Conservation (phyloP, 2,797 vertebrate species). For the Podargus strigoides region DNA sequence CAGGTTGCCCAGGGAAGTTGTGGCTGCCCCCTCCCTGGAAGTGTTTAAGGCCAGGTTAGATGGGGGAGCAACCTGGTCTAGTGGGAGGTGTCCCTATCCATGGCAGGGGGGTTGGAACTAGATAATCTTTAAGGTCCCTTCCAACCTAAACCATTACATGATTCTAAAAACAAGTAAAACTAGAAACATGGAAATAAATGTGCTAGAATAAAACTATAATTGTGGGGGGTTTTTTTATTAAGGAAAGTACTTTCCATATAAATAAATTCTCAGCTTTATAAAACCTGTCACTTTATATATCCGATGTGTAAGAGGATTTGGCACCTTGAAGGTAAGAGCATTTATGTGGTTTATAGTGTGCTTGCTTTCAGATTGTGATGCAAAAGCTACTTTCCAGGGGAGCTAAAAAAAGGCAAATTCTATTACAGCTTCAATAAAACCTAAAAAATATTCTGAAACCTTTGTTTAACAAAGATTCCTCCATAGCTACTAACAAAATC, state of each 20-base stretch:
- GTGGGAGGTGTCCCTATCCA: too few species aligned
- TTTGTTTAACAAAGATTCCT: background rate
- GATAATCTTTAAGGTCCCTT: too few species aligned
- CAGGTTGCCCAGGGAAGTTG: too few species aligned
- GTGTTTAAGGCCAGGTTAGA: too few species aligned
- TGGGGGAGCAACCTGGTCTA: too few species aligned
- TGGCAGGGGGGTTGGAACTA: too few species aligned
- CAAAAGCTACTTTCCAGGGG: background rate
- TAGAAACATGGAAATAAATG: background rate
- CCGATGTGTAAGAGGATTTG: background rate
- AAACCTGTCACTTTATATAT: background rate
- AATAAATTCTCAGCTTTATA: background rate
- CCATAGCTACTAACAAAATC: background rate
- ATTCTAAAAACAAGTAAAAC: background rate
- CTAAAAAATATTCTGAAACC: background rate
- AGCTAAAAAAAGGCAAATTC: background rate
- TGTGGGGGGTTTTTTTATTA: background rate
- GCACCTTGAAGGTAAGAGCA: background rate
- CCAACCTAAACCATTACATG: too few species aligned
- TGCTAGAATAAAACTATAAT: background rate
- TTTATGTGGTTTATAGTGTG: background rate
- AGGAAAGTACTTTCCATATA: background rate
- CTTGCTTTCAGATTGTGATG: background rate
- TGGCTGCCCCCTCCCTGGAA: too few species aligned
- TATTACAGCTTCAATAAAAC: background rate